Base-by-base conservation (phyloP, 30 jellyfish, hydroid and myxozoan species). In the Haliclystus octoradiatus region DNA sequence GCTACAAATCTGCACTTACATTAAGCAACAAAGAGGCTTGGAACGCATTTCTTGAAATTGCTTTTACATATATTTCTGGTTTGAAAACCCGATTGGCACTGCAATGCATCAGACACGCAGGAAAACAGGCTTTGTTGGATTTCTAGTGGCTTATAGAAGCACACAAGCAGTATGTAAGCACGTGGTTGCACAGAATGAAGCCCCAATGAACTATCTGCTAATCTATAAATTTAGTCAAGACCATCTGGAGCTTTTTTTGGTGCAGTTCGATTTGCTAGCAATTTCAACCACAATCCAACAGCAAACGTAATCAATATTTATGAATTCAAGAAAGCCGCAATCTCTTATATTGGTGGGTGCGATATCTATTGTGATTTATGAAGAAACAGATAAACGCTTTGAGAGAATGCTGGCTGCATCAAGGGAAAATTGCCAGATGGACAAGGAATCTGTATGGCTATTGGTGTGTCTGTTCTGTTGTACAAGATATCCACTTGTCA, bases 71-170 rank as follows among this genome's bases (percentile, higher is more conserved):
- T 51, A 66, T 81, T 2, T 63, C 28, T 9, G 15, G 31, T 52
- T 70, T 81, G 25, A 83, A 75, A 62, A 74, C 68, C 62, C 77
- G 5, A 34, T 19, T 2, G 88, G 82, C 3, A 68, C 62, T 27
- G 76, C 46, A 7, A 51, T 80, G 81, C 27, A 53, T n/a, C 29
- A 27, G 0, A 69, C 84, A 7, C 51, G 71, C 26, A 15, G 94
- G 31, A 74, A 74, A 33, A 73, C 90, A 25, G 88, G 95, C 5
- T 83, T 83, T 75, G 69, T 83, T 47, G 95, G 93, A 52, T 83
- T 83, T 75, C 84, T 83, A 22, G 68, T 69, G 1, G 92, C 92
- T 23, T 68, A 47, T 46, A 35, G 69, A 28, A 66, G 85, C 49
- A 76, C 70, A 28, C 32, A 76, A 30, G 87, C 47, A 15, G 32